These are phyloP conservation scores for Petrocephalus zakoni DNA, from an alignment of 2,113 vertebrate genomes.

Conservation along the genomic window DNA sequence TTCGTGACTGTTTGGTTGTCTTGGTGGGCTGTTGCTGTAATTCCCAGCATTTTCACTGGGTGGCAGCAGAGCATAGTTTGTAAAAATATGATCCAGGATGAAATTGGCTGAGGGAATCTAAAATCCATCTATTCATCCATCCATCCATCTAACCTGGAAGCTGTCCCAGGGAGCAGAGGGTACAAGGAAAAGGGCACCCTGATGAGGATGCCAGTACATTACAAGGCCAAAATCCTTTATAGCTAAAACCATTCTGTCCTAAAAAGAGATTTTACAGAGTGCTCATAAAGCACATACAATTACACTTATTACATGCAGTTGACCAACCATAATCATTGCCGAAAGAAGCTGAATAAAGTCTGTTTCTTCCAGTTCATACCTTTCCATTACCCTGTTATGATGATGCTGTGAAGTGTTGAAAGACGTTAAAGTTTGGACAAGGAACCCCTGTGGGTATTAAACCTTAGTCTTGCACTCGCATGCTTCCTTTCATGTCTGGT, in stretches of 20 bases:
- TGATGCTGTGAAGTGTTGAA: background rate
- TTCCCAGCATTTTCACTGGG: background rate
- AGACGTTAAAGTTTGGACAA: background rate
- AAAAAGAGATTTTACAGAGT: background rate
- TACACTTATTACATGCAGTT: background rate
- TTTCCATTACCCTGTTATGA: background rate
- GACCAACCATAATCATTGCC: background rate
- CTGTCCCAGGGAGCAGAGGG: background rate
- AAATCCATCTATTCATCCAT: background rate
- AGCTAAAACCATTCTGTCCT: background rate
- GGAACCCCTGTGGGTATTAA: background rate
- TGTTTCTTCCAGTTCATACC: background rate
- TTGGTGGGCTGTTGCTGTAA: background rate
- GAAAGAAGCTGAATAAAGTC: background rate
- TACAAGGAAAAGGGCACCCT: background rate
- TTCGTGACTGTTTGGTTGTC: too few species aligned
- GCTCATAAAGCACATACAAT: background rate
- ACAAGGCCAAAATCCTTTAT: background rate
- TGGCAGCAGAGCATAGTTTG: constrained; percentile 5
- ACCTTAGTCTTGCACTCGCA: background rate
- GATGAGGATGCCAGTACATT: background rate
- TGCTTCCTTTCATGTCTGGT: background rate
- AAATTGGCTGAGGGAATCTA: background rate
- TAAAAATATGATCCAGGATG: background rate
- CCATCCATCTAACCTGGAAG: background rate